A percentile compares a stretch with the other conserved stretches of the same genome.
Conservation (phyloP, 2,113 vertebrate species). For the Istiophorus platypterus region DNA sequence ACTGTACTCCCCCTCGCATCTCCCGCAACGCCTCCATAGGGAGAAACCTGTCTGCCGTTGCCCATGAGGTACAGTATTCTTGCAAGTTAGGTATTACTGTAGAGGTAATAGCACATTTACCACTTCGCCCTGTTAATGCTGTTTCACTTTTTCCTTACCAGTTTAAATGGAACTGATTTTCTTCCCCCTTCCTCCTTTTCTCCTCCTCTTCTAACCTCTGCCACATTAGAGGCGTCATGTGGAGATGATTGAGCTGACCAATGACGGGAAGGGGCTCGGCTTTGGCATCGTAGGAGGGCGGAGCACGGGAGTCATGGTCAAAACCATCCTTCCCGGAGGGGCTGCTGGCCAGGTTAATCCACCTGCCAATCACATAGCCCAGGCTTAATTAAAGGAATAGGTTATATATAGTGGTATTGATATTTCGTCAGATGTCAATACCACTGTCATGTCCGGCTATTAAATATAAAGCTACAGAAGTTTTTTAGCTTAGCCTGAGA, state of each 20-base stretch:
- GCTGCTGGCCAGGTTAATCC: slow-evolving; percentile 91
- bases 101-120: neutral
- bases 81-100: slow-evolving; percentile 1
- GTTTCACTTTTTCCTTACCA: neutral
- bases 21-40: slow-evolving; percentile 79
- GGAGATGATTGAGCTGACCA: slow-evolving; percentile 93
- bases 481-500: neutral
- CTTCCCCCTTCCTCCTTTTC: neutral
- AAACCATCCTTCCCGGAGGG: slow-evolving; percentile 95
- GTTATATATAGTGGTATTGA: no score
- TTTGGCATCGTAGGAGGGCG: slow-evolving; percentile 97
- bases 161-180: slow-evolving; percentile 10
- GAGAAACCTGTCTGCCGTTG: slow-evolving; percentile 78
- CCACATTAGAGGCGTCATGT: slow-evolving; percentile 86
- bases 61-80: slow-evolving; percentile 71
- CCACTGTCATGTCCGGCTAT: neutral
- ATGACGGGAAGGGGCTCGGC: slow-evolving; percentile 95
- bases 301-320: slow-evolving; percentile 94
- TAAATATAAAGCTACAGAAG: neutral
- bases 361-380: neutral
- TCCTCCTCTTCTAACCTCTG: neutral
- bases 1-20: slow-evolving; percentile 80
- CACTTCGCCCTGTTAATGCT: neutral
- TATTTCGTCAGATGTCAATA: no score
- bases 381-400: neutral